Evolutionary conservation across 1,140 invertebrate genomes (phyloP), one percentile per base, ranked within the genome.

Genomic region (Trichonephila clavata): DNA sequence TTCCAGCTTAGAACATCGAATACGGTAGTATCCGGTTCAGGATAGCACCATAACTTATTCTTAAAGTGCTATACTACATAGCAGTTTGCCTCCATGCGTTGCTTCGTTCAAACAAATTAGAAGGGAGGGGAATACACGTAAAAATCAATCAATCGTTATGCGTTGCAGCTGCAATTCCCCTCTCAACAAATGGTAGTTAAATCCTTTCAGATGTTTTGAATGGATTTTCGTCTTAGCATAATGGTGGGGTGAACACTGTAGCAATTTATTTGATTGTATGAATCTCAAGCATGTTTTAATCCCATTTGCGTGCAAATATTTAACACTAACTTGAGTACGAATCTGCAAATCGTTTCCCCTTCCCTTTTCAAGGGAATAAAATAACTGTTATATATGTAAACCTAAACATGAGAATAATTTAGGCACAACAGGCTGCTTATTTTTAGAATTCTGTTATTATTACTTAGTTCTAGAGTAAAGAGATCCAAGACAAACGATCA

Each of bases 111-210:
- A 77, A 77, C 71, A 77, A 77, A 77, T 77, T 77, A 77, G 71
- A 77, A 77, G 71, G 71, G 71, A 14, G 71, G 65, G 71, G 32
- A 32, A 77, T 27, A 77, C 71, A 77, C 71, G 71, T 39, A 77
- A 77, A 77, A 77, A 77, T 77, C 71, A 77, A 77, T 77, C 71
- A 77, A 77, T 77, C 71, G 71, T 77, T 77, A 77, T 77, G 71
- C 71, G 71, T 77, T 77, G 71, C 71, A 77, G 71, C 71, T 77
- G 71, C 27, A 77, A 77, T 77, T 77, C 71, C 71, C 27, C 27
- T 32, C 71, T 77, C 71, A 77, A 77, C 71, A 77, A 77, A 77
- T 77, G 71, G 71, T 39, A 77, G 71, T 77, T 77, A 77, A 77
- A 77, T 77, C 71, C 71, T 77, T 77, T 77, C 71, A 77, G 71